These are phyloP conservation scores for Takifugu bimaculatus DNA, from an alignment of 2,113 vertebrate genomes.

Conservation along the genomic window DNA sequence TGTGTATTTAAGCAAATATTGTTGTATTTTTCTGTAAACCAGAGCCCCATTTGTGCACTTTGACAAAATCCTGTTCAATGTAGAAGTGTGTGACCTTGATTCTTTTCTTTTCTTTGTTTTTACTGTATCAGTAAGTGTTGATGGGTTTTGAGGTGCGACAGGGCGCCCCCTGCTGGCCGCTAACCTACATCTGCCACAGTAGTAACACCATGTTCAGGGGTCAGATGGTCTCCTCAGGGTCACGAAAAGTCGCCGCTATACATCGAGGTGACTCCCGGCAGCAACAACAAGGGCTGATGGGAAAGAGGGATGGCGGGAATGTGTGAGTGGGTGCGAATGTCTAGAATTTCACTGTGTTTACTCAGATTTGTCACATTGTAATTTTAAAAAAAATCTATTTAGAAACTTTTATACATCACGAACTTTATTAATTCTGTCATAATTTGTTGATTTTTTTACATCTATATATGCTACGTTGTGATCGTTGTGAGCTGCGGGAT, in stretches of 20 bases:
- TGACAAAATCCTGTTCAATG: constrained; percentile 61
- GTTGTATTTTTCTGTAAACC: constrained; percentile 32
- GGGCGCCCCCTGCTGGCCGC: constrained; percentile 40
- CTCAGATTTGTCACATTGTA: constrained; percentile 24
- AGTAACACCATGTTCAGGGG: too few relatives aligned
- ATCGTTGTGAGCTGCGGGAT: constrained; percentile 34
- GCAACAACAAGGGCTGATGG: constrained; percentile 2
- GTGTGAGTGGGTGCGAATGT: constrained; percentile 39
- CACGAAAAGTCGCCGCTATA: not conserved
- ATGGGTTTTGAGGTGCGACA: constrained; percentile 54
- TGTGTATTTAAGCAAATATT: constrained; percentile 59
- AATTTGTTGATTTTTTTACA: constrained; percentile 3
- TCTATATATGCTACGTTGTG: not conserved
- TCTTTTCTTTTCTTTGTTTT: constrained; percentile 45
- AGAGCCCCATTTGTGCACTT: constrained; percentile 74
- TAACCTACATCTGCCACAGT: too few relatives aligned
- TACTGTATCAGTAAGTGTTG: constrained; percentile 70
- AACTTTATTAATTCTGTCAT: constrained; percentile 35
- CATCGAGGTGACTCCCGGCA: constrained; percentile 5
- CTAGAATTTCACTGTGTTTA: constrained; percentile 62
- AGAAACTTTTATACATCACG: constrained; percentile 34
- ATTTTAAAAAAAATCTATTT: constrained; percentile 36
- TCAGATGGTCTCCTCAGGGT: constrained; percentile 13
- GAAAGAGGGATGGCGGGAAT: constrained; percentile 17
- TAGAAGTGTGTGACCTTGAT: constrained; percentile 49